Evolutionary conservation across 2,888 invertebrate genomes (phyloP).

Genomic region (Synanthedon tipuliformis): DNA sequence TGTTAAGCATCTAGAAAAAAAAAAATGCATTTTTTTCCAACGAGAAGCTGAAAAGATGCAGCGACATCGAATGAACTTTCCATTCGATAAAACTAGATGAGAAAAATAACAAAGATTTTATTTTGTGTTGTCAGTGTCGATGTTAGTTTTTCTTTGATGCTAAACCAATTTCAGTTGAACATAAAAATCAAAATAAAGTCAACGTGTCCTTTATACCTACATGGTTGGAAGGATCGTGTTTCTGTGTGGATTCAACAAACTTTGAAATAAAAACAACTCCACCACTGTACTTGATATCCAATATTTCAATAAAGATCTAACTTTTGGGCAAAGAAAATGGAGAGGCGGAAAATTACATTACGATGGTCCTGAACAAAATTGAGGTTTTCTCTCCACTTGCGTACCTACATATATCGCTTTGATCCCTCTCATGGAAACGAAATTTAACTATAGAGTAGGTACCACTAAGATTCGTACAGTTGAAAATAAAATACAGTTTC

Average conservation of each 20-base stretch:
- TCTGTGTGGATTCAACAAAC: slow-evolving; percentile 19
- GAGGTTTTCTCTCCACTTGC: slow-evolving; percentile 35
- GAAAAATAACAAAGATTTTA: slow-evolving; percentile 9
- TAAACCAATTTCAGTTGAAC: slow-evolving; percentile 30
- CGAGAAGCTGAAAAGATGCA: neutral
- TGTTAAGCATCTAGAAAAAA: no score
- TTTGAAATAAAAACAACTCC: slow-evolving; percentile 58
- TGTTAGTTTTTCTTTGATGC: slow-evolving; percentile 27
- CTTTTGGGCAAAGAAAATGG: slow-evolving; percentile 57
- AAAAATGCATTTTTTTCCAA: no score
- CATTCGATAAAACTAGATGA: neutral
- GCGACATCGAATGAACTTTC: neutral
- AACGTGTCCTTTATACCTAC: slow-evolving; percentile 34
- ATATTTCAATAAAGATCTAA: slow-evolving; percentile 63
- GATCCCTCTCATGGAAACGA: slow-evolving; percentile 5
- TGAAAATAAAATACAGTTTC: no score
- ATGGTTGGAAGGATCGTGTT: slow-evolving; percentile 13
- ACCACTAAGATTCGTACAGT: neutral
- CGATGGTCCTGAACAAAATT: slow-evolving; percentile 48
- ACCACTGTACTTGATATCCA: slow-evolving; percentile 61
- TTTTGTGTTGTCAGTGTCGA: slow-evolving; percentile 27
- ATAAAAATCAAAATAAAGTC: slow-evolving; percentile 43
- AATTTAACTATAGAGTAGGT: neutral
- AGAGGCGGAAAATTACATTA: slow-evolving; percentile 64
- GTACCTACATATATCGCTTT: slow-evolving; percentile 28